phyloP scores from a whole-genome alignment of 2,888 invertebrate species.

The Apotomis capreana region DNA sequence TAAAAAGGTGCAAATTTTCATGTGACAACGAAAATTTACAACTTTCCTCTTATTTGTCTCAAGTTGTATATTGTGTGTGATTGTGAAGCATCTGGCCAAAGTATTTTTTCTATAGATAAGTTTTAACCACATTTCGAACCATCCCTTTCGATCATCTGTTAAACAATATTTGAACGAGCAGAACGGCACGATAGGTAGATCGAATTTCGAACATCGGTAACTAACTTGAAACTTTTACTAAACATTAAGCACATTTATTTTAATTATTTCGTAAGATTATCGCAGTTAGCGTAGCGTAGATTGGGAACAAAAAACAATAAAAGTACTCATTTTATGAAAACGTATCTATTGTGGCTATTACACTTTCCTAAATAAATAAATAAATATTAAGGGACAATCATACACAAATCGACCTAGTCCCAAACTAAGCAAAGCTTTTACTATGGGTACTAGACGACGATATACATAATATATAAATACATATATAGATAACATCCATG shows the following conservation, averaged over 20 bases:
- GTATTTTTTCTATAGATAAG: background rate
- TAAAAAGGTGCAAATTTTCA: slow-evolving; percentile 67
- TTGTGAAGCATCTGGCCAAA: background rate
- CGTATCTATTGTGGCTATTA: background rate
- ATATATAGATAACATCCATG: no score
- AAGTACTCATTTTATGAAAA: slow-evolving; percentile 8
- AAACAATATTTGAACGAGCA: no score
- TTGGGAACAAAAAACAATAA: slow-evolving; percentile 23
- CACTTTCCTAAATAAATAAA: no score
- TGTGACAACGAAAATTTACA: slow-evolving; percentile 64
- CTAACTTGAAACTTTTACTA: background rate
- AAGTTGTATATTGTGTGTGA: background rate
- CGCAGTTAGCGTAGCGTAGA: slow-evolving; percentile 1
- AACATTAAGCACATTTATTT: background rate
- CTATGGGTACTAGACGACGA: no score
- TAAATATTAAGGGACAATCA: no score
- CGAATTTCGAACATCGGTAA: no score
- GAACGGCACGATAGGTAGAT: no score
- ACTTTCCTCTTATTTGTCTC: slow-evolving; percentile 49
- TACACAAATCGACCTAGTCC: no score
- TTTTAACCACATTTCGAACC: background rate
- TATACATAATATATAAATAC: no score
- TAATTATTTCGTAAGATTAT: no score
- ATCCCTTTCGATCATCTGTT: no score
- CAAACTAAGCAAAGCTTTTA: no score